These are phyloP conservation scores for Gyrodactylus salaris DNA, from an alignment of 1,140 invertebrate genomes.

Conservation along the genomic window DNA sequence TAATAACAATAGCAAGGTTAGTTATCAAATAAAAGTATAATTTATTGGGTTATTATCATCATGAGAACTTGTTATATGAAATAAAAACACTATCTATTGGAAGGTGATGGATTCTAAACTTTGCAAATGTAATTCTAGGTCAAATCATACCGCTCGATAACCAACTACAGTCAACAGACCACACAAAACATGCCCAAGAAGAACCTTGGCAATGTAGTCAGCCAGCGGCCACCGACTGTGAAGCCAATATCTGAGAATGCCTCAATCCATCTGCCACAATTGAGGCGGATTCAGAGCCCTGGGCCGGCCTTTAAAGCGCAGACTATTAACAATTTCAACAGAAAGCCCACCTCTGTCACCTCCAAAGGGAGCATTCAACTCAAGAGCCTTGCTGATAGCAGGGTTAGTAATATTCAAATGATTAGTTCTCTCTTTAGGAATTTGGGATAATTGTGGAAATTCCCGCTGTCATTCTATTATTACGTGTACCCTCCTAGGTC, in stretches of 20 bases:
- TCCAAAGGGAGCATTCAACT: too few relatives aligned
- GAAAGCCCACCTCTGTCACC: too few relatives aligned
- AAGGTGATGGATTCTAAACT: too few relatives aligned
- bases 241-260: background rate
- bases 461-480: too few relatives aligned
- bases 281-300: background rate
- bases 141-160: background rate
- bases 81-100: too few relatives aligned
- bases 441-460: too few relatives aligned
- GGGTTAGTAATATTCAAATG: too few relatives aligned
- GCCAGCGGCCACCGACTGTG: background rate
- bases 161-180: background rate
- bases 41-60: background rate
- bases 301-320: background rate
- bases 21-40: background rate
- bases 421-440: too few relatives aligned
- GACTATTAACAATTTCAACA: too few relatives aligned
- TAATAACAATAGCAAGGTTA: background rate
- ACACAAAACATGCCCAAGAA: background rate
- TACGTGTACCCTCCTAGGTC: too few relatives aligned
- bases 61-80: too few relatives aligned
- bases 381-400: too few relatives aligned
- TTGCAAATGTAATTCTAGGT: background rate
- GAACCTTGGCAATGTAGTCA: background rate
- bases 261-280: background rate